Conservation (phyloP, 2,888 invertebrate genomes). For the Drosophila kambysellisi region DNA sequence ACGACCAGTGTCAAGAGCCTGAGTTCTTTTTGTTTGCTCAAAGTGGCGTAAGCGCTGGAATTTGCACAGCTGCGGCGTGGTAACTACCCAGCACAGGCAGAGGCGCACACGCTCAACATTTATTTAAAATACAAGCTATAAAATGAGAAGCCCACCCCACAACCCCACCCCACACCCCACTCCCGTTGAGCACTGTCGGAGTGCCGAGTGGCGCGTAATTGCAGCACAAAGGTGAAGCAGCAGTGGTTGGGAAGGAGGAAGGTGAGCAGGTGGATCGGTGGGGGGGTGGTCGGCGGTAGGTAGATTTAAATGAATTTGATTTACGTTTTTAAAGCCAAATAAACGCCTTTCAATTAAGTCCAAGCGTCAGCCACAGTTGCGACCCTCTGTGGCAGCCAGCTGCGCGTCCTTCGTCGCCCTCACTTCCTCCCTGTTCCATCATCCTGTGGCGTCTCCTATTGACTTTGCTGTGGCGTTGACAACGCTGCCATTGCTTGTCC, state of each 20-base stretch:
- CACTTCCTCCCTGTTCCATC: not conserved
- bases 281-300: slow-evolving; percentile 3
- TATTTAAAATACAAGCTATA: slow-evolving; percentile 81
- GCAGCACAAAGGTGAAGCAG: slow-evolving; percentile 67
- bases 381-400: slow-evolving; percentile 37
- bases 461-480: slow-evolving; percentile 78
- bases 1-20: slow-evolving; percentile 71
- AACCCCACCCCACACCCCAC: not conserved
- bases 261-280: not conserved
- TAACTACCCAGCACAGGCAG: slow-evolving; percentile 31
- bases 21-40: slow-evolving; percentile 67
- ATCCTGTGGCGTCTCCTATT: slow-evolving; percentile 51
- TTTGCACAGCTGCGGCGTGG: slow-evolving; percentile 68
- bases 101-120: slow-evolving; percentile 59
- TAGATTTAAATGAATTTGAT: slow-evolving; percentile 82
- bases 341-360: slow-evolving; percentile 82
- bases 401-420: slow-evolving; percentile 10
- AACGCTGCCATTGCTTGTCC: slow-evolving; percentile 62
- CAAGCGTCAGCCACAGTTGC: slow-evolving; percentile 59
- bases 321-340: slow-evolving; percentile 83
- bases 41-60: slow-evolving; percentile 77
- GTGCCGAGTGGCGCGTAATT: slow-evolving; percentile 76
- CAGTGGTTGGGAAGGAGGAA: not conserved
- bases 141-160: slow-evolving; percentile 63
- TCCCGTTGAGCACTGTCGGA: slow-evolving; percentile 23